Evolutionary conservation across 2,113 vertebrate genomes (phyloP), one percentile per base, ranked within the genome.

Genomic region (Nesogale talazaci): DNA sequence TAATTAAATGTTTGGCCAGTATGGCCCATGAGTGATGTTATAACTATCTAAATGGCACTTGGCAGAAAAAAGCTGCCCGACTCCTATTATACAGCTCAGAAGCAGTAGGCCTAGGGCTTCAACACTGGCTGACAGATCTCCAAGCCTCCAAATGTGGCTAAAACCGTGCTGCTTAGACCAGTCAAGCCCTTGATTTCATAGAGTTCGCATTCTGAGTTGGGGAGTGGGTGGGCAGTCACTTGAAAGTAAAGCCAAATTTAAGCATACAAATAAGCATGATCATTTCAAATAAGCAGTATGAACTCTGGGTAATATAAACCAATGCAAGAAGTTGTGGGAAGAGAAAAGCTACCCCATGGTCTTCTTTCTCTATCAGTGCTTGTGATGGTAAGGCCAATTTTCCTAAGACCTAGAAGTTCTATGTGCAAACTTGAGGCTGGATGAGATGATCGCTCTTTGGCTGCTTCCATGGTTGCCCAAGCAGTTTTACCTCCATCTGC

Each of bases 401-500:
- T 92, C 56, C 22, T 22, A 2, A 29, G 40, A 25, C 17, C 59
- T 40, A 0, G 61, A 0, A 42, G 65, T 77, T 9, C 20, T n/a
- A 22, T 9, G 31, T 23, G 42, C 29, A 79, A 31, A 59, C 46
- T 31, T 65, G 22, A 46, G n/a, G 17, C 63, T 15, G 82, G n/a
- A 12, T 6, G 0, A 42, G 40, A 25, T 6, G 25, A 25, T 23
- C 22, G 23, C 80, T 56, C 63, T 5, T 1, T 2, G 52, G 10
- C 15, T 8, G 22, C 2, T 59, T 34, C 72, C 40, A 6, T 0
- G 0, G 11, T n/a, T 22, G 12, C 5, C 9, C 0, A 1, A 31
- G 17, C 7, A 1, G 17, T 3, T 4, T 36, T 2, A 7, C 11
- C 12, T 1, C 12, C 36, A 0, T 4, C 23, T 12, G 4, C 3